A percentile compares a stretch with the other conserved stretches of the same genome.
Evolutionary conservation across 2,797 vertebrate species (phyloP).

Genomic region (Alosa sapidissima): DNA sequence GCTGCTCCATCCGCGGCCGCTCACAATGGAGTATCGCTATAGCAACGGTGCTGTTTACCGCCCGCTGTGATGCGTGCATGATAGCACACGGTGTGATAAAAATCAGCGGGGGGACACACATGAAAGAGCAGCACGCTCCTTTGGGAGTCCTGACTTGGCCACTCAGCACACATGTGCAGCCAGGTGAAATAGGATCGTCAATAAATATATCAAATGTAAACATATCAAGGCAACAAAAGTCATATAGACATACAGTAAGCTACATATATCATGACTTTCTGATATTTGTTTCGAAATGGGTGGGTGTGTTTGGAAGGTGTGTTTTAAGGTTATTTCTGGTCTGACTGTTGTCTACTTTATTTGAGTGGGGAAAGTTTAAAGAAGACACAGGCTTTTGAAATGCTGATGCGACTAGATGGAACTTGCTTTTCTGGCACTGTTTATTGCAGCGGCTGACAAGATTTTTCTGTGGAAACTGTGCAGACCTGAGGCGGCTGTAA

Average conservation of each 20-base stretch:
- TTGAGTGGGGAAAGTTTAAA: slow-evolving; percentile 52
- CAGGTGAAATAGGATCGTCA: not conserved
- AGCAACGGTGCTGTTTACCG: slow-evolving; percentile 80
- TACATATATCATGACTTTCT: not conserved
- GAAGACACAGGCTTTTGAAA: slow-evolving; percentile 11
- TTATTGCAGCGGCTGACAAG: slow-evolving; percentile 76
- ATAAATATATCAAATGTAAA: not conserved
- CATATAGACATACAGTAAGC: not conserved
- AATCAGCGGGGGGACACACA: slow-evolving; percentile 76
- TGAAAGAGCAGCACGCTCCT: slow-evolving; percentile 75
- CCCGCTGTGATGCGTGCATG: slow-evolving; percentile 74
- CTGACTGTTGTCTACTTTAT: not conserved
- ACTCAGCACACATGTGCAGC: slow-evolving; percentile 21
- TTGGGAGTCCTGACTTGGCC: slow-evolving; percentile 64
- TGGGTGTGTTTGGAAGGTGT: not conserved
- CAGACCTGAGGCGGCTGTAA: slow-evolving; percentile 61
- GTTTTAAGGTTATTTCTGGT: not conserved
- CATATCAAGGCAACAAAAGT: not conserved
- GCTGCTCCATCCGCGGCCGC: slow-evolving; percentile 61
- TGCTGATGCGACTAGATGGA: slow-evolving; percentile 61
- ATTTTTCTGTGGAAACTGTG: slow-evolving; percentile 75
- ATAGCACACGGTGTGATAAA: slow-evolving; percentile 76
- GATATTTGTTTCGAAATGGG: not conserved
- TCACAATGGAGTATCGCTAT: slow-evolving; percentile 76
- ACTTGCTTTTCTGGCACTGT: slow-evolving; percentile 74